Evolutionary conservation across 2,113 vertebrate species (phyloP), one percentile per base, ranked within the genome.

Genomic region (Nothoprocta perdicaria): DNA sequence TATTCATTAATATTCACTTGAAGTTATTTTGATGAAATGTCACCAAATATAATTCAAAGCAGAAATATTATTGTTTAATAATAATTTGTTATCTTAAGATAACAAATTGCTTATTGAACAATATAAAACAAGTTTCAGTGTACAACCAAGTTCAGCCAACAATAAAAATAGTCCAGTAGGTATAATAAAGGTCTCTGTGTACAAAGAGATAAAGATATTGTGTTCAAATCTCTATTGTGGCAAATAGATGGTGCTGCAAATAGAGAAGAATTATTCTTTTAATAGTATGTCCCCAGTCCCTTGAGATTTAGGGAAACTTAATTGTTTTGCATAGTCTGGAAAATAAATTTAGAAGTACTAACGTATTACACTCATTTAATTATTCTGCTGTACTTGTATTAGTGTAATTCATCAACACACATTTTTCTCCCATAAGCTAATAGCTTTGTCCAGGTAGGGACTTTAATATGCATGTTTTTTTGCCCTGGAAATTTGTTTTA

Each of bases 291-390:
- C 58, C 90, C 52, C 78, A 35, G 45, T 94, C 68, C 63, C 71
- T 63, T 82, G 73, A 79, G 86, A 93, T 90, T 95, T 90, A 67
- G 14, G 67, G 67, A 90, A 86, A 78, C 61, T 27, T 76, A 89
- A 93, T 85, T 83, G 87, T 94, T 93, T 89, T 94, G 16, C 52
- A 89, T 33, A 40, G 46, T 86, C 62, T 94, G 76, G 80, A 96
- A 88, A 41, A 93, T 62, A 94, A 93, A 74, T 1, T 2, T 23
- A 68, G n/a, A 89, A 72, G 17, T 83, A 86, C 63, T 90, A 87
- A 89, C 60, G 33, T 58, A 89, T 89, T 92, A 74, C 63, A 88
- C 38, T 82, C 61, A 89, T 83, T 92, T 93, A 89, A 93, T 94
- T 92, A 75, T 92, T 87, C 65, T 83, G 26, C 29, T 93, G 57